Evolutionary conservation across 2,113 vertebrate species (phyloP).

Genomic region (Cairina moschata): DNA sequence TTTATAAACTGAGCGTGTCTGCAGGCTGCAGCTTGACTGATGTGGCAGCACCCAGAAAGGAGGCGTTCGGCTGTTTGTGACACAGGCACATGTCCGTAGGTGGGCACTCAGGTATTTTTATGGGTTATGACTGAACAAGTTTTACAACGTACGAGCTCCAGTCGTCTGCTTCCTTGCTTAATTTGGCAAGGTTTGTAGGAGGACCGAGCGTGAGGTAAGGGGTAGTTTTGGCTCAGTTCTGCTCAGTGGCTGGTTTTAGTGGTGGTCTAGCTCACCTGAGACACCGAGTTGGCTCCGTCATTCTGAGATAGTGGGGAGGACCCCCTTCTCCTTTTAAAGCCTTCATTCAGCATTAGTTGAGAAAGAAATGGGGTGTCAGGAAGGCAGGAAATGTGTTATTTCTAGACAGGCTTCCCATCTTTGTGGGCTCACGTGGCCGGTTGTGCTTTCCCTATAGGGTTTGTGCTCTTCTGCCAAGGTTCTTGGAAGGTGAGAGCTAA

Average conservation of each 20-base stretch:
- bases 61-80: background rate
- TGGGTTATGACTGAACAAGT: background rate
- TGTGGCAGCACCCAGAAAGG: background rate
- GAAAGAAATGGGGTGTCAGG: background rate
- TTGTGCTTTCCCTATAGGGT: background rate
- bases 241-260: background rate
- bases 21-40: background rate
- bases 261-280: background rate
- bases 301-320: fast-evolving
- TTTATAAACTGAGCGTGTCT: background rate
- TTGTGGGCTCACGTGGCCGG: background rate
- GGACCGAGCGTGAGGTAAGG: background rate
- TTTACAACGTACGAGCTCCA: background rate
- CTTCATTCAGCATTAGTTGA: background rate
- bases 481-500: background rate
- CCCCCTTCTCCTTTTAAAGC: background rate
- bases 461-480: background rate
- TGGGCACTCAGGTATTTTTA: conserved; percentile 51
- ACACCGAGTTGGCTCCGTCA: background rate
- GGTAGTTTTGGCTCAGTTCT: background rate
- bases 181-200: background rate
- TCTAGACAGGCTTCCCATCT: background rate
- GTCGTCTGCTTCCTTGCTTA: conserved; percentile 48
- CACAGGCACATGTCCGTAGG: background rate
- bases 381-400: background rate